A percentile compares a stretch with the other conserved stretches of the same genome.
phyloP scores from a whole-genome alignment of 2,113 vertebrate genomes.

The Brienomyrus brachyistius region DNA sequence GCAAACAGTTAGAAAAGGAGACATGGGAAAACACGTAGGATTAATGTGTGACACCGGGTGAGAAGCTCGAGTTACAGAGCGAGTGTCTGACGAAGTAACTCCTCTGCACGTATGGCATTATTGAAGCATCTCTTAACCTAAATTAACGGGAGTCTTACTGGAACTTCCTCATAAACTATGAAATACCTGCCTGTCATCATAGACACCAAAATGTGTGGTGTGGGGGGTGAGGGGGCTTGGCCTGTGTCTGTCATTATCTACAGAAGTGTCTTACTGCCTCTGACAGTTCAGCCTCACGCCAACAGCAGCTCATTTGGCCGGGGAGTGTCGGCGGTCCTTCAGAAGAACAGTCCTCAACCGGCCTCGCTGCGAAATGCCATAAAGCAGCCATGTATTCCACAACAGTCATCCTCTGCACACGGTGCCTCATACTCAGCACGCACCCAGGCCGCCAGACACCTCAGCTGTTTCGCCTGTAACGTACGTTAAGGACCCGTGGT shows the following conservation, averaged over 20 bases:
- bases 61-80: background rate
- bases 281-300: constrained; percentile 27
- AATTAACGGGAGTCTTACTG: constrained; percentile 9
- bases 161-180: background rate
- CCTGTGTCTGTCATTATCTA: constrained; percentile 29
- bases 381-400: constrained; percentile 54
- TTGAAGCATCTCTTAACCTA: background rate
- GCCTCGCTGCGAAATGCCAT: constrained; percentile 66
- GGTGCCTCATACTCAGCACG: constrained; percentile 16
- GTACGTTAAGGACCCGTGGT: background rate
- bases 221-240: constrained; percentile 25
- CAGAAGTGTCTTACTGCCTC: background rate
- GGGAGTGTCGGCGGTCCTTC: constrained; percentile 63
- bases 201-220: constrained; percentile 1
- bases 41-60: background rate
- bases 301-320: constrained; percentile 50
- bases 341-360: constrained; percentile 57
- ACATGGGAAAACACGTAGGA: too few species aligned
- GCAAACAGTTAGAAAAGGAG: background rate
- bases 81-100: background rate
- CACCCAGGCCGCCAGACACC: background rate
- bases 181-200: constrained; percentile 8
- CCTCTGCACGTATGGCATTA: background rate
- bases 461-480: background rate
- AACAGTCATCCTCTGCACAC: constrained; percentile 55